Base-by-base conservation (phyloP, 2,797 vertebrate species). In the Alosa sapidissima region DNA sequence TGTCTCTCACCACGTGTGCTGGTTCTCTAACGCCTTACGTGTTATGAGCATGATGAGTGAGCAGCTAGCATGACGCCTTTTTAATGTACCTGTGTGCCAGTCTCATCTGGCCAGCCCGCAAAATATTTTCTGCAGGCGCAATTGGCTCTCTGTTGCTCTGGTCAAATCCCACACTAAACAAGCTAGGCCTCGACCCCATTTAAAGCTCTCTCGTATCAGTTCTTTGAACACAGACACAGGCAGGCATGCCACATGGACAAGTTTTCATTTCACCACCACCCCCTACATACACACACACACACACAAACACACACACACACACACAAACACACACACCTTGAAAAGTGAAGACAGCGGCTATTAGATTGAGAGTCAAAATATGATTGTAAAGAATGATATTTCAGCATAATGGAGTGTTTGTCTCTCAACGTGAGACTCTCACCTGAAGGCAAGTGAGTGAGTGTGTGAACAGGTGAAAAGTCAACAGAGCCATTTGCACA, bases 401-500 rank as follows among this genome's bases (percentile, higher is more conserved):
- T 0, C 6, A n/a, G 72, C 16, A 52, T 84, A 60, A 47, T 55
- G 45, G 5, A 47, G 9, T 41, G 55, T 48, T 28, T 81, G 81
- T 47, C 28, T 84, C 13, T 81, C 7, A 49, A 81, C 19, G 72
- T 47, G 72, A 78, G 72, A 78, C 36, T 47, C 41, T 78, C 72
- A 78, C 72, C 72, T n/a, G 5, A 47, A 19, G 72, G 36, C 36
- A 47, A 28, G 81, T 82, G 81, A 82, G 36, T 45, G 16, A 54
- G 21, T 82, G 88, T 86, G 87, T 83, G 86, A 88, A 88, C 87
- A 75, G 81, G 84, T 82, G 62, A 14, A 91, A 85, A 84, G 88
- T 85, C 75, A 78, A 82, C 86, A 87, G 21, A 84, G 75, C 8
- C 55, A 87, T 95, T 95, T 94, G 88, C 91, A 84, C 87, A 94